These are phyloP conservation scores for Hydriomena furcata DNA, from an alignment of 2,888 invertebrate genomes.

Conservation along the genomic window DNA sequence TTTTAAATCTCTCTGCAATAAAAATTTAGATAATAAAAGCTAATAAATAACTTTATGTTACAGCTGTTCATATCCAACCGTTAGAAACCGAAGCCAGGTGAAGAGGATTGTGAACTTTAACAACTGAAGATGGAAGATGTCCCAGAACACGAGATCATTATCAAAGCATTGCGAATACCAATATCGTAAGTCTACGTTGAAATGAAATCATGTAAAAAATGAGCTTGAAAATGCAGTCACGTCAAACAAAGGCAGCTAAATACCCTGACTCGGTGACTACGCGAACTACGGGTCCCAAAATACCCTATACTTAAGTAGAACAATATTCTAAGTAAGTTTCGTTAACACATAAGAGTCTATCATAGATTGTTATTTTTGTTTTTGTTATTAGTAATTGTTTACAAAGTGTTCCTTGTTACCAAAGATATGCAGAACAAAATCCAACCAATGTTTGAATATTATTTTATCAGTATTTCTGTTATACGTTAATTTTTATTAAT, in stretches of 20 bases:
- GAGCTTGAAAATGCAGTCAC: neutral
- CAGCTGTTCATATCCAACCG: conserved; percentile 50
- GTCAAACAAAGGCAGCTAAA: conserved; percentile 29
- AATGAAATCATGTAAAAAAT: neutral
- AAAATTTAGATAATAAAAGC: neutral
- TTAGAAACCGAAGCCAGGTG: conserved; percentile 33
- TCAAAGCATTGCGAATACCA: conserved; percentile 1
- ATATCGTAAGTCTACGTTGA: conserved; percentile 2
- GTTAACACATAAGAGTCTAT: conserved; percentile 42
- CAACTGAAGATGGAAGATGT: conserved; percentile 3
- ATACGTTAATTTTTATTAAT: conserved; percentile 45
- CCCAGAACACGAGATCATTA: conserved; percentile 4
- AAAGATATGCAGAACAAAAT: conserved; percentile 66
- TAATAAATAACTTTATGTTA: conserved; percentile 37
- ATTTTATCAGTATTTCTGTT: conserved; percentile 46
- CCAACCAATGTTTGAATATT: conserved; percentile 53
- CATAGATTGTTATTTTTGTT: conserved; percentile 77
- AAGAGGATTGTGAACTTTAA: conserved; percentile 3
- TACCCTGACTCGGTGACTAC: conserved; percentile 17
- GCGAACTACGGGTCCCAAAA: conserved; percentile 13
- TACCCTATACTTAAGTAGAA: conserved; percentile 23
- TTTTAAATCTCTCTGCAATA: conserved; percentile 11
- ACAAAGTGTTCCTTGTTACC: conserved; percentile 82
- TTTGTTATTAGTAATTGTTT: conserved; percentile 62
- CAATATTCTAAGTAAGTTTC: conserved; percentile 39